Base-by-base conservation (phyloP, 92 coral and sea anemone species). In the Epizoanthus fatuus region DNA sequence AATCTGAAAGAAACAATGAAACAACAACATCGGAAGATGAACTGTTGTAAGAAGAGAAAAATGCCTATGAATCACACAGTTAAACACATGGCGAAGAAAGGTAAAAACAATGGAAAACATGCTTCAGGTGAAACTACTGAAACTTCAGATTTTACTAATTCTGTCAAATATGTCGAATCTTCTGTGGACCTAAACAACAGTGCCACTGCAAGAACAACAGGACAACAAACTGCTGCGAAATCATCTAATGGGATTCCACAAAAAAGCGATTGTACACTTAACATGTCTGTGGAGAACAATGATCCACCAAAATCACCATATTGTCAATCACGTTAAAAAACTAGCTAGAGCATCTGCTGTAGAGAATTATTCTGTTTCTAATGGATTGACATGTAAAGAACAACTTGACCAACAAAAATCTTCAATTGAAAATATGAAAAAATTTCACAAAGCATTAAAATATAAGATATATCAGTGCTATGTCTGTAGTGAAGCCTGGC, bases 391-490 rank as follows among this genome's bases (percentile, higher is more conserved):
- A 88, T 71, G 82, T 84, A 14, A 79, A 88, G 75, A 75, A 75
- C 55, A 84, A 88, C 83, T 54, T 74, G n/a, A n/a, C n/a, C n/a
- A n/a, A n/a, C n/a, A n/a, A n/a, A n/a, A n/a, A 88, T 73, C 78
- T 54, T 39, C 76, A 66, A 35, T 4, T 49, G 69, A 84, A 83
- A 88, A 75, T 44, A 88, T 88, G 91, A 81, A 81, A 38, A 82
- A 72, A 63, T 88, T 83, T 84, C 92, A 88, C 62, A 88, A 83
- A 73, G 53, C 63, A 54, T 17, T 83, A 73, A 72, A 87, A 81
- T 53, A 40, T 63, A 67, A 37, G 45, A 82, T 81, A 62, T 88
- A 74, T 74, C 91, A 88, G 37, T 88, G 88, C 68, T 4, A 59
- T 74, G 81, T 88, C 64, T 88, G 91, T 35, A 67, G 69, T 54